Percentiles rank a stretch among this genome's conserved stretches.
Evolutionary conservation across 2,797 vertebrate species (phyloP).

Genomic region (Kryptopterus vitreolus): DNA sequence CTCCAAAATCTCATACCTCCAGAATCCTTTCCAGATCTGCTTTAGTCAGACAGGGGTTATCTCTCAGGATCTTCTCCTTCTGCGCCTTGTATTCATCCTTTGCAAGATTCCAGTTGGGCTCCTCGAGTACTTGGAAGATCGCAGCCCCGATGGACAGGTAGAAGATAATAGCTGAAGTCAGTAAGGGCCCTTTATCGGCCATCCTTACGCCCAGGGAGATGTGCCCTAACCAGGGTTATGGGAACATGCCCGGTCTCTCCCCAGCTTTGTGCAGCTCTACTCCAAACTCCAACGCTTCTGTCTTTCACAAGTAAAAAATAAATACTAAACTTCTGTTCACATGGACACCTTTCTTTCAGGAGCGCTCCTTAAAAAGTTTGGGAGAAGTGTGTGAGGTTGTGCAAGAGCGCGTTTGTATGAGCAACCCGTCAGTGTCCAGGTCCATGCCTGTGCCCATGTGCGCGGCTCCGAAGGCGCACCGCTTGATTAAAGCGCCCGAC

Average conservation of each 20-base stretch:
- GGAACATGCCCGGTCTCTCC: conserved; percentile 7
- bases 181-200: conserved; percentile 95
- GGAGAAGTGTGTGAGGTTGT: neutral
- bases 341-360: neutral
- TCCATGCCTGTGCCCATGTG: conserved; percentile 1
- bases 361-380: neutral
- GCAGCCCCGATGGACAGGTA: conserved; percentile 98
- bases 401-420: neutral
- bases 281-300: neutral
- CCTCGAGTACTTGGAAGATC: conserved; percentile 97
- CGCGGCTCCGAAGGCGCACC: neutral
- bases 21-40: conserved; percentile 87
- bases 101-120: conserved; percentile 87
- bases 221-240: conserved; percentile 29
- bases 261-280: neutral
- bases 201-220: conserved; percentile 69
- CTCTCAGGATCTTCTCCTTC: conserved; percentile 81
- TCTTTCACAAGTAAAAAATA: neutral
- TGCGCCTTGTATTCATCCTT: conserved; percentile 73
- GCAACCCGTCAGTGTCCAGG: neutral
- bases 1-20: conserved; percentile 75
- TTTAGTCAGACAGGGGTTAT: conserved; percentile 85
- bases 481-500: conserved; percentile 37
- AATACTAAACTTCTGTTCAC: neutral
- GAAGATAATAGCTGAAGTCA: conserved; percentile 96